Conservation (phyloP, 2,113 vertebrate genomes). For the Oryctolagus cuniculus region DNA sequence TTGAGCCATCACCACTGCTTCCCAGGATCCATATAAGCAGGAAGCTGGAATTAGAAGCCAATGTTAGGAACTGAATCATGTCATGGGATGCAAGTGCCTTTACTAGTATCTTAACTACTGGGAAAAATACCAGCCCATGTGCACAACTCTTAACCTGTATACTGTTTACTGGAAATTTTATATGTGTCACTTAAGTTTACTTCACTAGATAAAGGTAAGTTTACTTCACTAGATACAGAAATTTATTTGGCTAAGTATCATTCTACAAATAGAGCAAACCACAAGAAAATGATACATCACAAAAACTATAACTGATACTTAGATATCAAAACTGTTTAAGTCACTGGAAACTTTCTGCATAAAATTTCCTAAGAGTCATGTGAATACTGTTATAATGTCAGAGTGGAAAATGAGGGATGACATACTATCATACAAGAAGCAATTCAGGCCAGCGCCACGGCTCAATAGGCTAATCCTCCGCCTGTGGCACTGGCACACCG, state of each 20-base stretch:
- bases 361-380: neutral
- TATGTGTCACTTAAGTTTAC: neutral
- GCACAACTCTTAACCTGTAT: neutral
- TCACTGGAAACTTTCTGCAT: neutral
- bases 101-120: no score
- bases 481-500: no score
- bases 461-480: no score
- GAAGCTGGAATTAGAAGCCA: no score
- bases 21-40: no score
- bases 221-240: neutral
- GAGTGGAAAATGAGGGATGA: neutral
- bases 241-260: slow-evolving; percentile 13
- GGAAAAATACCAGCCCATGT: neutral
- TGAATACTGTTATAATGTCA: neutral
- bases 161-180: slow-evolving; percentile 20
- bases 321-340: neutral
- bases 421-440: no score
- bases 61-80: no score
- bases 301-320: neutral
- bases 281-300: neutral
- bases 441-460: no score
- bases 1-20: no score
- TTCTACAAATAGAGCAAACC: neutral
- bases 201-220: neutral
- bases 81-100: no score